Base-by-base conservation (phyloP, 2,888 invertebrate genomes). In the Melitaea athalia region DNA sequence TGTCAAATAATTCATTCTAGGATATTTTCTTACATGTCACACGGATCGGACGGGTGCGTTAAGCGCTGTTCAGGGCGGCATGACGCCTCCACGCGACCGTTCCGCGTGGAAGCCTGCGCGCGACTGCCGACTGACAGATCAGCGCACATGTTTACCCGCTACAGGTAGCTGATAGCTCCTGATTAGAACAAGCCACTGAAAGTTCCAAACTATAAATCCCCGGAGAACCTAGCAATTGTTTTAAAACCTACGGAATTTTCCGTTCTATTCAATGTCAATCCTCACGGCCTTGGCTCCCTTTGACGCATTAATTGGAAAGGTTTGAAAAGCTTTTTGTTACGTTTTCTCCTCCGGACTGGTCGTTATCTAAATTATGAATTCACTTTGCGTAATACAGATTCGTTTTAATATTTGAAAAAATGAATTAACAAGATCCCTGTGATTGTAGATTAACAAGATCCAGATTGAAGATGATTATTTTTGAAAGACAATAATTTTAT, bases 121-220 rank as follows among this genome's bases (percentile, higher is more conserved):
- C 88, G 85, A 92, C 92, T 92, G 38, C 38, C 38, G 90, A 83
- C 73, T 75, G 76, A 74, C 67, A 59, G 66, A 64, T 68, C 73
- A 67, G 71, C 79, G 79, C 85, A 86, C 86, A 87, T 87, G 88
- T 82, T 82, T 75, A 74, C 82, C 53, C 53, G 53, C 82, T 74
- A 91, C 92, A 92, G 92, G 92, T 92, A 91, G 88, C 86, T 80
- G 92, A 91, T 92, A 91, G 88, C 86, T 80, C 80, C 79, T 85
- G 82, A 87, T 86, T 85, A 84, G 80, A 82, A 75, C 75, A 73
- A 77, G 80, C 78, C 76, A 75, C 78, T 83, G 78, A 75, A 79
- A 86, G 76, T 83, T 83, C 81, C 80, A 76, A 85, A 83, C 84
- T 81, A 77, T 71, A 81, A 67, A 65, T 57, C 72, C 64, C 67